Evolutionary conservation across 2,888 invertebrate species (phyloP), one percentile per base, ranked within the genome.

Genomic region (Lydus trimaculatus): DNA sequence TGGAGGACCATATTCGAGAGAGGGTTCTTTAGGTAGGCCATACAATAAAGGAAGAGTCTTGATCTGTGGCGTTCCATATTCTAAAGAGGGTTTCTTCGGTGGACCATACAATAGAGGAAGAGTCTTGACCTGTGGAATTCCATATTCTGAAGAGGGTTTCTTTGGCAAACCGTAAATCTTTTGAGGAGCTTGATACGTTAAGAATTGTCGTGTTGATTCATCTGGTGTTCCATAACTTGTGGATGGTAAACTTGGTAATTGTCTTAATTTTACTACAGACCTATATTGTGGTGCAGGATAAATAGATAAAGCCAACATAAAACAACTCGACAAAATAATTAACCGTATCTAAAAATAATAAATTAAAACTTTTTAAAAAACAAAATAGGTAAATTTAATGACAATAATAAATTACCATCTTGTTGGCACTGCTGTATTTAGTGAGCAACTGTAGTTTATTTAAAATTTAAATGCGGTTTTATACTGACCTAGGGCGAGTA

Each of bases 401-500:
- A 20, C 20, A 48, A 48, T 20, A 48, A 11, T 48, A 48, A 48
- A 48, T 48, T 48, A 48, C 48, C 48, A 48, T 48, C 20, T 48
- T 56, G 56, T 25, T 56, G 56, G 56, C 25, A 56, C 25, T 56
- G 56, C 25, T 25, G 56, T 56, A 56, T 56, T 23, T 56, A 25
- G 56, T 56, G 23, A 9, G 20, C 8, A 56, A 56, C 56, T 56
- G 56, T 56, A 25, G 56, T 56, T 25, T 23, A 56, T 56, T 56
- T 56, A 25, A 56, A 56, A 25, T 56, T 56, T 15, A 56, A 56
- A 56, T 56, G 56, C 25, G 56, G 25, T 56, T 25, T 25, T 25
- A 56, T 25, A 56, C 56, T 56, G 56, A 56, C 56, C 56, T 56
- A 56, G 25, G 56, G 56, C 56, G 56, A 56, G 25, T 15, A 25